Evolutionary conservation across 37 sponge, comb jelly and placozoan species (phyloP).

Genomic region (Ianthella basta): DNA sequence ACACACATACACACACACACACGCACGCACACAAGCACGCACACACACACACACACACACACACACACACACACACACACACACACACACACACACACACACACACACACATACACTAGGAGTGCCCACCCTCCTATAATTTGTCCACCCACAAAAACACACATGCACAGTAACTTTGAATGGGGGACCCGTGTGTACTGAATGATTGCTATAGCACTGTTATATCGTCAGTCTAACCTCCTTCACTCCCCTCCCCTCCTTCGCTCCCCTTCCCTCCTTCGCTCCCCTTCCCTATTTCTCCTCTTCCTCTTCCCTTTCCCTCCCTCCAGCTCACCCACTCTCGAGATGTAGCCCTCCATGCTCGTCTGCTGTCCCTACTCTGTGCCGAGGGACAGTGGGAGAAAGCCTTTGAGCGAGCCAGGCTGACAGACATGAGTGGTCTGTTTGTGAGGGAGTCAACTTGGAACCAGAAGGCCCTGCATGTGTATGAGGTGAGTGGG

Average conservation of each 20-base stretch:
- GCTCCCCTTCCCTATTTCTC: neutral
- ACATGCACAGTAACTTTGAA: no score
- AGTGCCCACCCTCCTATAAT: no score
- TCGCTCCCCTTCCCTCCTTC: no score
- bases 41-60: no score
- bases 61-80: conserved; percentile 18
- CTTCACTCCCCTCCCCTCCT: no score
- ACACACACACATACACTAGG: neutral
- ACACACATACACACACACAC: no score
- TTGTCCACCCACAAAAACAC: no score
- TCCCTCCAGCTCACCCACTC: neutral
- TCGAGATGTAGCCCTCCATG: conserved; percentile 29
- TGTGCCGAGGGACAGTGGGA: conserved; percentile 20
- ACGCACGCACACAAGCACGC: no score
- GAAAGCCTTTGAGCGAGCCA: conserved; percentile 52
- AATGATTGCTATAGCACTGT: no score
- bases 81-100: no score
- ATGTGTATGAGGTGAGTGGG: conserved; percentile 40
- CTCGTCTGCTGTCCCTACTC: conserved; percentile 37
- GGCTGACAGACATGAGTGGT: conserved; percentile 8
- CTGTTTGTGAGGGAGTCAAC: neutral
- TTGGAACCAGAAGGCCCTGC: conserved; percentile 50
- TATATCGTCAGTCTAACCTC: no score
- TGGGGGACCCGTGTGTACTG: no score
- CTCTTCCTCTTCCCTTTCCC: neutral